These are phyloP conservation scores for Glyphotaelius pellucidus DNA, from an alignment of 2,888 invertebrate genomes.

Conservation along the genomic window DNA sequence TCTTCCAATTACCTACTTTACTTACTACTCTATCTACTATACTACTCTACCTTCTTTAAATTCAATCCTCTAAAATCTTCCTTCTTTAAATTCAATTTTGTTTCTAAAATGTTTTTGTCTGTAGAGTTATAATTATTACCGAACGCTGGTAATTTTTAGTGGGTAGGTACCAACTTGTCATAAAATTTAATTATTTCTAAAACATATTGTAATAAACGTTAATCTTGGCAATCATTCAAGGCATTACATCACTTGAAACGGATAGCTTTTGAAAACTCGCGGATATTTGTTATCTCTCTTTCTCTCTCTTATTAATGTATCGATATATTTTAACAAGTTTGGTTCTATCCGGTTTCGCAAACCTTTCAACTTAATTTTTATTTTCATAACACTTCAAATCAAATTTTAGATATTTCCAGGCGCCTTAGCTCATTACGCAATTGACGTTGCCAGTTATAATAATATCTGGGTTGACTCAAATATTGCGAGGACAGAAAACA, in stretches of 20 bases:
- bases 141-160: background rate
- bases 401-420: too few species aligned
- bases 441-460: too few species aligned
- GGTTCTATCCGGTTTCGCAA: background rate
- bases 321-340: background rate
- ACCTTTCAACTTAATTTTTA: background rate
- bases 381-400: too few species aligned
- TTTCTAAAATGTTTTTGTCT: background rate
- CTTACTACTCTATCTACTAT: too few species aligned
- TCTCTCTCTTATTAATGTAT: background rate
- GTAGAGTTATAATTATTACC: background rate
- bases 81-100: background rate
- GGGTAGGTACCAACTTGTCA: background rate
- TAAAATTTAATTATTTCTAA: background rate
- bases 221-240: background rate
- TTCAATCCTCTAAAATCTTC: too few species aligned
- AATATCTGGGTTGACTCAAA: too few species aligned
- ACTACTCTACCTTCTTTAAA: too few species aligned
- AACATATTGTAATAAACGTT: background rate
- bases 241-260: background rate
- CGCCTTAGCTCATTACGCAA: too few species aligned
- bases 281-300: background rate
- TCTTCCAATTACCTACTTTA: too few species aligned
- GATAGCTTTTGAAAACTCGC: background rate
- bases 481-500: too few species aligned